A percentile compares a stretch with the other conserved stretches of the same genome.
phyloP scores from a whole-genome alignment of 2,113 vertebrate genomes.

The Neomonachus schauinslandi region DNA sequence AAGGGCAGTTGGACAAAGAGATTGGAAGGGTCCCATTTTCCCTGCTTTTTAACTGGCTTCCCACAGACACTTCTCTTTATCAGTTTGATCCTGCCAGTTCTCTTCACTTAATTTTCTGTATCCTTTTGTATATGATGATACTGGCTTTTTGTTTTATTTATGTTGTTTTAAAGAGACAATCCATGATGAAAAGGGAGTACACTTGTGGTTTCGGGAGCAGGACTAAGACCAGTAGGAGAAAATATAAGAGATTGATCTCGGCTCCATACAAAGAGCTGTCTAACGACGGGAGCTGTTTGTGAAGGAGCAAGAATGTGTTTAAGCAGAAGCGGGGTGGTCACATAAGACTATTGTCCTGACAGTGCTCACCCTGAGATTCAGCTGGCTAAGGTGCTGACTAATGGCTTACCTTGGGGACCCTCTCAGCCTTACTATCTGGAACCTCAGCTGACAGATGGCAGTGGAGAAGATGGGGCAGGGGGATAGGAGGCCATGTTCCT shows the following conservation, averaged over 20 bases:
- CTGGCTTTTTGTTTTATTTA: neutral
- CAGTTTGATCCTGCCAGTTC: neutral
- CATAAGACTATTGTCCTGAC: neutral
- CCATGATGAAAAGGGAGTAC: neutral
- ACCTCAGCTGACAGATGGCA: neutral
- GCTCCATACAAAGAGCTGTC: neutral
- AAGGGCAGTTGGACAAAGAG: neutral
- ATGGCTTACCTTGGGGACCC: neutral
- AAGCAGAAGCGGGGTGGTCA: neutral
- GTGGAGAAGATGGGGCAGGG: neutral
- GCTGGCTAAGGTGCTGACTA: neutral
- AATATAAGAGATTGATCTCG: neutral
- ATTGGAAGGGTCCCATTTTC: neutral
- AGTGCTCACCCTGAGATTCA: neutral
- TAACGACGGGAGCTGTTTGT: neutral
- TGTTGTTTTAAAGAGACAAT: constrained; percentile 10
- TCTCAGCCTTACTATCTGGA: neutral
- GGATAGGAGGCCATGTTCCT: accelerated
- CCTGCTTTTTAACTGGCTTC: neutral
- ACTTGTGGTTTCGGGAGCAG: neutral
- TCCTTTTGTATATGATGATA: neutral
- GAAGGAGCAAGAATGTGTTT: neutral
- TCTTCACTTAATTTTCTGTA: neutral
- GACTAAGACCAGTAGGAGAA: neutral
- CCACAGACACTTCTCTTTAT: neutral